Evolutionary conservation across 2,797 vertebrate genomes (phyloP), one percentile per base, ranked within the genome.

Genomic region (Pteronotus mesoamericanus): DNA sequence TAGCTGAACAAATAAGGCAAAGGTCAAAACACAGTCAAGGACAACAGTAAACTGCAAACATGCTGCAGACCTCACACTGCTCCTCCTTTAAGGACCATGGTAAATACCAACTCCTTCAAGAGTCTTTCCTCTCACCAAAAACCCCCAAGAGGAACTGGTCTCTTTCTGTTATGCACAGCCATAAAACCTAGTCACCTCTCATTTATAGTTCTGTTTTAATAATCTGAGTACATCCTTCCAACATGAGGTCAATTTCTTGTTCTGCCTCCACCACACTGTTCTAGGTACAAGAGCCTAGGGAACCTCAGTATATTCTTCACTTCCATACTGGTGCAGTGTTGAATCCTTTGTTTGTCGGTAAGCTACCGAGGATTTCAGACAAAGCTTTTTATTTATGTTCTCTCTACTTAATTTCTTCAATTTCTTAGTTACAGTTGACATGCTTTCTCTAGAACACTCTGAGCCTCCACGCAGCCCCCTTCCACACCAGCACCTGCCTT

Each of bases 1-100:
- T 97, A 99, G 98, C 99, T 99, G 98, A 98, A 98, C 98, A 98
- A 98, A 99, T 39, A 99, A 80, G 98, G 95, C 86, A 97, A 98
- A 96, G 82, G 96, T 99, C 96, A 98, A 98, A 97, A 95, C 89
- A 94, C 32, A 6, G 19, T 48, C 64, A 75, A 95, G 9, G 9
- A 32, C n/a, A 86, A 48, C 51, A 12, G 4, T 2, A 51, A 66
- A 92, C 55, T 44, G 21, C 68, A 68, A 77, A 14, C 18, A 84
- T 6, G 2, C 5, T 46, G 6, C 29, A n/a, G 16, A 32, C 87
- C 21, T 94, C 26, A 29, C 21, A 9, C 22, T 48, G 9, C 3
- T 80, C 2, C 3, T 22, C 18, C 51, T 51, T n/a, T 53, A 57
- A 72, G 44, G 59, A 37, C 57, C 55, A 68, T 24, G 22, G 39